A percentile compares a stretch with the other conserved stretches of the same genome.
phyloP scores from a whole-genome alignment of 2,113 vertebrate species.

The Panthera uncia region DNA sequence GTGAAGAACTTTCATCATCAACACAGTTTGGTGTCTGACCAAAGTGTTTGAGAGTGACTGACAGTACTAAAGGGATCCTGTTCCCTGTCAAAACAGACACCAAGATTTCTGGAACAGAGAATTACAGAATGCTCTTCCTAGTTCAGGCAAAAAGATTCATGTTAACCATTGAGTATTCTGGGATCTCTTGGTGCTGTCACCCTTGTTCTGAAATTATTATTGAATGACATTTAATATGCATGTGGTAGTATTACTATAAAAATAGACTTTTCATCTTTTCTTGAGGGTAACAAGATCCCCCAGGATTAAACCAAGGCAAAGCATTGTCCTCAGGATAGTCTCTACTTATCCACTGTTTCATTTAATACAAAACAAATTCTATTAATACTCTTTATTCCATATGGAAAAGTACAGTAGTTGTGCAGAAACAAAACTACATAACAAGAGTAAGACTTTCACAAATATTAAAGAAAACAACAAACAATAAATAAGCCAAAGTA shows the following conservation, averaged over 20 bases:
- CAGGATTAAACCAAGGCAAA: not conserved
- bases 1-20: not conserved
- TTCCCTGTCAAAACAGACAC: not conserved
- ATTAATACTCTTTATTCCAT: constrained; percentile 86
- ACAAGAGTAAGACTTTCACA: constrained; percentile 93
- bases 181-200: not conserved
- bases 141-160: constrained; percentile 8
- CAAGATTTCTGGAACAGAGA: not conserved
- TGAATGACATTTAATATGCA: not conserved
- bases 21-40: not conserved
- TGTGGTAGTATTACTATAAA: not conserved
- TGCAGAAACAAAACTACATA: constrained; percentile 96
- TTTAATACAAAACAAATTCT: constrained; percentile 67
- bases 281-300: not conserved
- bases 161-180: not conserved
- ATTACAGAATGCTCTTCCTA: not conserved
- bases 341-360: not conserved
- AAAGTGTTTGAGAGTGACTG: not conserved
- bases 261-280: not conserved
- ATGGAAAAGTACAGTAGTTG: constrained; percentile 91
- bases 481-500: constrained; percentile 93
- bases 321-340: not conserved
- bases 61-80: not conserved
- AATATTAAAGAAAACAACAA: constrained; percentile 88
- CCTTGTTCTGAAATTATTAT: constrained; percentile 21